A percentile compares a stretch with the other conserved stretches of the same genome.
Evolutionary conservation across 1,140 invertebrate genomes (phyloP).

Genomic region (Tetramorium simillimum): DNA sequence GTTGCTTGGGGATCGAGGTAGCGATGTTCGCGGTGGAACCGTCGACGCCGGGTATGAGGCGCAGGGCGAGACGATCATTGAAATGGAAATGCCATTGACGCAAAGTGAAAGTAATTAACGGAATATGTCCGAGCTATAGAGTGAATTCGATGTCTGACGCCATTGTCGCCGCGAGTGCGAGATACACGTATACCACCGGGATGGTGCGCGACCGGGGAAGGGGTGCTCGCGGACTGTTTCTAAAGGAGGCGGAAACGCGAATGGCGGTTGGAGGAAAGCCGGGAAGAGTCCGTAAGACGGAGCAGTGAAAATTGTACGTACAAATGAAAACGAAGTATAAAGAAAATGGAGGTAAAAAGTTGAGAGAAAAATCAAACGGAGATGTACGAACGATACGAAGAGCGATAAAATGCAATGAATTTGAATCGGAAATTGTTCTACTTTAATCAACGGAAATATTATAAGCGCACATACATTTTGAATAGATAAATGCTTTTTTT

Average conservation of each 20-base stretch:
- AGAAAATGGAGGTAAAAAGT: neutral
- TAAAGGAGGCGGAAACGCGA: conserved; percentile 1
- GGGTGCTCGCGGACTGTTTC: neutral
- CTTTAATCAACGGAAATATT: neutral
- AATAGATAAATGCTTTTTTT: conserved; percentile 5
- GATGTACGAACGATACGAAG: neutral
- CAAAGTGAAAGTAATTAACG: conserved; percentile 78
- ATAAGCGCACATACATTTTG: neutral
- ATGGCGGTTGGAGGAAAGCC: neutral
- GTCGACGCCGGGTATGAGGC: conserved; percentile 48
- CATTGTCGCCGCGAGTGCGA: conserved; percentile 65
- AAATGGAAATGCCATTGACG: conserved; percentile 78
- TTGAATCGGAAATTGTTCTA: neutral
- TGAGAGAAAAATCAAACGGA: neutral
- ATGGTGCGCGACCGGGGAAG: neutral
- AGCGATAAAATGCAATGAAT: neutral
- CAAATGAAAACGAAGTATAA: neutral
- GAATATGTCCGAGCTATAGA: conserved; percentile 74
- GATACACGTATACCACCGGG: conserved; percentile 41
- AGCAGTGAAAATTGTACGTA: neutral
- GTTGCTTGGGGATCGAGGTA: conserved; percentile 31
- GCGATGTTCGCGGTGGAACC: conserved; percentile 55
- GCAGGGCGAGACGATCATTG: conserved; percentile 70
- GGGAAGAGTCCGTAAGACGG: neutral
- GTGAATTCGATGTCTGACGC: conserved; percentile 71